Conservation (phyloP, 2,113 vertebrate species). For the Petromus typicus region DNA sequence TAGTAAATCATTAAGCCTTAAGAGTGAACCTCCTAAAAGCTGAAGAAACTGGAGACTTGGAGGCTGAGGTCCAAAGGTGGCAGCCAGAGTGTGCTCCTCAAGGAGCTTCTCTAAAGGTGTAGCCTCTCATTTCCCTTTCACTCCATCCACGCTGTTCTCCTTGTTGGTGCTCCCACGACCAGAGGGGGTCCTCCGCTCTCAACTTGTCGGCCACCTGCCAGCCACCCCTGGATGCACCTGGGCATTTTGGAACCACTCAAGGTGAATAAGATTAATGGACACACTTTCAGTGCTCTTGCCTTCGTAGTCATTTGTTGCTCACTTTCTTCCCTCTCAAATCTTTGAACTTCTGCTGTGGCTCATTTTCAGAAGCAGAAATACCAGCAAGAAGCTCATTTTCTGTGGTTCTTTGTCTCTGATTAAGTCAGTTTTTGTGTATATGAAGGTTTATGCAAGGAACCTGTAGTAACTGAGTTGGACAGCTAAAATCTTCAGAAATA, state of each 20-base stretch:
- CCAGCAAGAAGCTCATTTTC: neutral
- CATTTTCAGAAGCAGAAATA: neutral
- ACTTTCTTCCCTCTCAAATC: neutral
- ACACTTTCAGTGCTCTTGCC: neutral
- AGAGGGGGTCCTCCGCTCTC: neutral
- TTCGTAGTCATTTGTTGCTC: neutral
- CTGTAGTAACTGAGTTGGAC: neutral
- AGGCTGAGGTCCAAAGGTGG: neutral
- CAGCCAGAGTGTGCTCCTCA: too few species aligned
- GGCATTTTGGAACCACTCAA: neutral
- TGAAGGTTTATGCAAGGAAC: neutral
- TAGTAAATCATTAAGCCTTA: neutral
- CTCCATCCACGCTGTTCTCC: neutral
- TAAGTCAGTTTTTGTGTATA: neutral
- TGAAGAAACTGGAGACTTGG: neutral
- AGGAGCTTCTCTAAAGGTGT: neutral
- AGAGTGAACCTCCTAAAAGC: neutral
- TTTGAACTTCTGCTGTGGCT: neutral
- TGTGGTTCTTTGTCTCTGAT: neutral
- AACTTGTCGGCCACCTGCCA: neutral
- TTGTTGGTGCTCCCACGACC: neutral
- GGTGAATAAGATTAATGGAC: neutral
- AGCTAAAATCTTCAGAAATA: neutral
- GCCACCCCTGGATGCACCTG: neutral
- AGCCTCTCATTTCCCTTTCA: neutral